phyloP scores from a whole-genome alignment of 2,888 invertebrate genomes.

The Erebia ligea region DNA sequence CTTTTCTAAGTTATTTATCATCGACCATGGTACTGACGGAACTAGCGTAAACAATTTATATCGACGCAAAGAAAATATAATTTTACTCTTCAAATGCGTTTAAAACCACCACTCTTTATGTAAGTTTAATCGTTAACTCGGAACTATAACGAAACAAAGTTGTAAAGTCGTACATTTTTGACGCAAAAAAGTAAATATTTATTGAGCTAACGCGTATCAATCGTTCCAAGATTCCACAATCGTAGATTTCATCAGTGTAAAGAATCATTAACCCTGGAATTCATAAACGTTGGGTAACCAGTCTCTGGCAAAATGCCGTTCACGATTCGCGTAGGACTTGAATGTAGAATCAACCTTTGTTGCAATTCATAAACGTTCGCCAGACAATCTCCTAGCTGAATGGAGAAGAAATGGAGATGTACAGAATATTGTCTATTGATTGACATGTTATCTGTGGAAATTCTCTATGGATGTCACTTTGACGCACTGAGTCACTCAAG shows the following conservation, averaged over 20 bases:
- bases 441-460: too few relatives aligned
- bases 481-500: too few relatives aligned
- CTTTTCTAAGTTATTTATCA: slow-evolving; percentile 6
- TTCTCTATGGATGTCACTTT: too few relatives aligned
- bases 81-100: neutral
- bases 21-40: slow-evolving; percentile 1
- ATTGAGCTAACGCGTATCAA: slow-evolving; percentile 5
- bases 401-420: too few relatives aligned
- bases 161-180: neutral
- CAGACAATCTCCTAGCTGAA: too few relatives aligned
- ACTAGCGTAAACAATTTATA: slow-evolving; percentile 11
- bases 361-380: too few relatives aligned
- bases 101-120: neutral
- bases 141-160: neutral
- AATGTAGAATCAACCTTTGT: too few relatives aligned
- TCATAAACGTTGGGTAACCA: too few relatives aligned
- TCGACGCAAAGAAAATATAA: slow-evolving; percentile 4
- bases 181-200: slow-evolving; percentile 1
- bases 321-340: too few relatives aligned
- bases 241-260: slow-evolving; percentile 26
- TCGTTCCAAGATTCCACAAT: slow-evolving; percentile 16
- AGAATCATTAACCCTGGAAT: too few relatives aligned
- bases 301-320: too few relatives aligned
- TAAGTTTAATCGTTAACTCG: neutral
- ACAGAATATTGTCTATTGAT: too few relatives aligned